These are phyloP conservation scores for Drosophila emarginata DNA, from an alignment of 2,888 invertebrate species.

Conservation along the genomic window DNA sequence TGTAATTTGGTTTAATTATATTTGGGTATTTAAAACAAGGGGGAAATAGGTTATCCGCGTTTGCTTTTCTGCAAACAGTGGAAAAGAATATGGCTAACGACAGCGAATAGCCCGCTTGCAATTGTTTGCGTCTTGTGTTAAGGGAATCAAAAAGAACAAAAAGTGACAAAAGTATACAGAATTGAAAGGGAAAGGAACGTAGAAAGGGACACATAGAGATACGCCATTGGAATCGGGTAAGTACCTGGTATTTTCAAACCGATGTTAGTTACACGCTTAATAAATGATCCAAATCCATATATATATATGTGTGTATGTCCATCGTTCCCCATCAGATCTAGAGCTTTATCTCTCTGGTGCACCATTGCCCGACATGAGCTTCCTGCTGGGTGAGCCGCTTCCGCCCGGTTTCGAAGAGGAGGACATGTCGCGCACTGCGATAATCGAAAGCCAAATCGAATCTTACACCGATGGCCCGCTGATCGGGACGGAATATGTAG, in stretches of 20 bases:
- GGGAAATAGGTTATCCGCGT: no score
- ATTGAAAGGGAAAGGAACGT: neutral
- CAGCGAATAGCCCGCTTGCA: neutral
- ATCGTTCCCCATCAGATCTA: slow-evolving; percentile 7
- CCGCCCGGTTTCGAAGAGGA: slow-evolving; percentile 89
- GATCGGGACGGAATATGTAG: slow-evolving; percentile 90
- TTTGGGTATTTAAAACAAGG: neutral
- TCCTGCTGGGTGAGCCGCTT: slow-evolving; percentile 86
- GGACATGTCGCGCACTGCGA: slow-evolving; percentile 81
- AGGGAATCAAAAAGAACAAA: neutral
- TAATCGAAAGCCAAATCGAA: slow-evolving; percentile 84
- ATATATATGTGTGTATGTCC: neutral
- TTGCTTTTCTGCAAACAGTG: neutral
- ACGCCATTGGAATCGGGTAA: neutral
- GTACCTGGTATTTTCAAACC: neutral
- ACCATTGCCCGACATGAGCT: slow-evolving; percentile 64
- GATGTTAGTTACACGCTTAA: neutral
- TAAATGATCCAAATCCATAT: neutral
- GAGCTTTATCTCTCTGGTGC: neutral
- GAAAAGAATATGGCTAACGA: neutral
- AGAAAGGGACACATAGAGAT: neutral
- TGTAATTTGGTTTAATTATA: neutral
- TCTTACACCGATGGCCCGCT: slow-evolving; percentile 83
- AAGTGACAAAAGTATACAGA: neutral
- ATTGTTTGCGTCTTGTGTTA: neutral